A percentile compares a stretch with the other conserved stretches of the same genome.
These are phyloP conservation scores for Poeciliopsis occidentalis DNA, from an alignment of 2,113 vertebrate genomes.

Conservation along the genomic window DNA sequence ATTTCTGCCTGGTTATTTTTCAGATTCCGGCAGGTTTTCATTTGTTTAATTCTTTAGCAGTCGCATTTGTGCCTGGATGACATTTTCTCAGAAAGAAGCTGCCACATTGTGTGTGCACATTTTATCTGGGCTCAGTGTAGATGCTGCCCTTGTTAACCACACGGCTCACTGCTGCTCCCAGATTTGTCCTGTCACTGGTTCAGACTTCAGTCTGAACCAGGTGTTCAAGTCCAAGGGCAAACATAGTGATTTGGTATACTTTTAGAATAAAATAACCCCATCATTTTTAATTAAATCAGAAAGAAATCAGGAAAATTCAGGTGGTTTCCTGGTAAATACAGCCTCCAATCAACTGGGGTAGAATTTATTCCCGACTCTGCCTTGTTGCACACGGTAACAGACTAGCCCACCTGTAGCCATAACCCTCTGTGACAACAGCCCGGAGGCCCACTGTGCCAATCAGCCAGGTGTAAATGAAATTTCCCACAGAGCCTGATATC, in stretches of 20 bases:
- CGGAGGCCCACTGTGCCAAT: conserved; percentile 70
- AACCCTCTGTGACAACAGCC: conserved; percentile 72
- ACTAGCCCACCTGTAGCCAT: conserved; percentile 59
- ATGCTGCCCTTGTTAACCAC: conserved; percentile 39
- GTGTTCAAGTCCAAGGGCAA: conserved; percentile 24
- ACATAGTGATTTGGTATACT: conserved; percentile 24
- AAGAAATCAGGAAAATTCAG: conserved; percentile 16
- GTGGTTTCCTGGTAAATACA: conserved; percentile 16
- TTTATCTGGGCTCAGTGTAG: conserved; percentile 22
- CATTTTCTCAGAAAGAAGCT: conserved; percentile 33
- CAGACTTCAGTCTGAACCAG: conserved; percentile 41
- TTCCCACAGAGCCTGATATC: conserved; percentile 70
- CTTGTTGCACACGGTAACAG: conserved; percentile 24
- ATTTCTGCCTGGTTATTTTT: conserved; percentile 46
- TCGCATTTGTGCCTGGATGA: conserved; percentile 31
- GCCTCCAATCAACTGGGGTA: conserved; percentile 18
- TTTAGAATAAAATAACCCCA: conserved; percentile 11
- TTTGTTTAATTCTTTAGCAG: conserved; percentile 51
- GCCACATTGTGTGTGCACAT: conserved; percentile 35
- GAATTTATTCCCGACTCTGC: conserved; percentile 25
- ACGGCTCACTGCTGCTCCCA: conserved; percentile 36
- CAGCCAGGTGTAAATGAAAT: conserved; percentile 69
- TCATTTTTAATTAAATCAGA: conserved; percentile 17
- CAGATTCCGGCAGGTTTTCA: conserved; percentile 53
- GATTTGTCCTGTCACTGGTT: conserved; percentile 52